Evolutionary conservation across 2,113 vertebrate genomes (phyloP), one percentile per base, ranked within the genome.

Genomic region (Deroptyus accipitrinus): DNA sequence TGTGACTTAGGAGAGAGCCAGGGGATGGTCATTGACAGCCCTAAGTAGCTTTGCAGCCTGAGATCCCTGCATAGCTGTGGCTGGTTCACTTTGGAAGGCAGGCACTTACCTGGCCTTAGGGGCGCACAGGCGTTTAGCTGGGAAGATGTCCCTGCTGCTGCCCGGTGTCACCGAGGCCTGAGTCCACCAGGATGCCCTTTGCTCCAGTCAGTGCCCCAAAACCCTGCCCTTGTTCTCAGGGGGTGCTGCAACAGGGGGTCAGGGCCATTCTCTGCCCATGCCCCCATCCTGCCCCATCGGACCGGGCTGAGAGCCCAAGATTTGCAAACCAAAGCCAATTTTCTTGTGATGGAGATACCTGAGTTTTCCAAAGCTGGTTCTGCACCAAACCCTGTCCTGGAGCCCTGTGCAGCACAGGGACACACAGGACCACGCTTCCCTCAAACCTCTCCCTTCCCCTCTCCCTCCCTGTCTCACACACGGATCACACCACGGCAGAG

Each of bases 91-190:
- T 82, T 14, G 44, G 74, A 12, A n/a, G 78, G 72, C 86, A 88
- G n/a, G 69, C 86, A 90, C 95, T 93, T 92, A 96, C 92, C 95
- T 90, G 88, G 72, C 83, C 88, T 67, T 39, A 72, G 69, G 49
- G 79, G 73, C 0, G 1, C 72, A 54, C 1, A 2, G 44, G 75
- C 74, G 11, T 7, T 89, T 75, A 76, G 75, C 41, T 66, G 92
- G 54, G 90, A 80, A 41, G 57, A 33, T 64, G 64, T 67, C 86
- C 92, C 95, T 90, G 90, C 94, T 82, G 76, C 61, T 72, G 82
- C 94, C 88, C 3, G 2, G 31, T 64, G 41, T 64, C 67, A 75
- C 76, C 1, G 3, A 63, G 59, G 19, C 76, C 90, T 64, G 70
- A 88, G 48, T 48, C 68, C 83, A 57, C 52, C 62, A 51, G 63